Percentiles rank a stretch among this genome's conserved stretches.
These are phyloP conservation scores for Drosophila sproati DNA, from an alignment of 1,140 invertebrate genomes.

Conservation along the genomic window DNA sequence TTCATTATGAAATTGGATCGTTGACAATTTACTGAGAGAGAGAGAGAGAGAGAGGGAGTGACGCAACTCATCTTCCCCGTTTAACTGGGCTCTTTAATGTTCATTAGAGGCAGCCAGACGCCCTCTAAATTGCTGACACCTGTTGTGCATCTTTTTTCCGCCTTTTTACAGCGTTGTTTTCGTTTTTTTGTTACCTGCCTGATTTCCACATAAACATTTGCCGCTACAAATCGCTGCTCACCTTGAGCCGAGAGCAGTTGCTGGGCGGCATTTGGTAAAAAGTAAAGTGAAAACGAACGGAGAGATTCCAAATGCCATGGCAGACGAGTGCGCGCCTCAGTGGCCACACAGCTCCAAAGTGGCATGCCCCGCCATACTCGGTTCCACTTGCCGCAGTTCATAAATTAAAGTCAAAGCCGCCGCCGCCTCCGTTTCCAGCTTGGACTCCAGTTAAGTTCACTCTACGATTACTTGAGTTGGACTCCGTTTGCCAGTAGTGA, in stretches of 20 bases:
- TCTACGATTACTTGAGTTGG: slow-evolving; percentile 8
- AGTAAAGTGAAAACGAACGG: slow-evolving; percentile 62
- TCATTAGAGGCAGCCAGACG: slow-evolving; percentile 38
- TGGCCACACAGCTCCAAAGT: slow-evolving; percentile 37
- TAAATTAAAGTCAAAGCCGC: slow-evolving; percentile 71
- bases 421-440: slow-evolving; percentile 25
- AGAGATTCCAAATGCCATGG: slow-evolving; percentile 31
- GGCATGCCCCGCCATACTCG: neutral
- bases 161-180: slow-evolving; percentile 35
- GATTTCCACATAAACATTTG: slow-evolving; percentile 57
- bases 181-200: slow-evolving; percentile 22
- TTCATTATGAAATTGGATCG: slow-evolving; percentile 83
- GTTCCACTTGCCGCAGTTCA: slow-evolving; percentile 63
- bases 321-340: slow-evolving; percentile 33
- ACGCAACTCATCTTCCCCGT: neutral
- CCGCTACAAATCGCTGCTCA: slow-evolving; percentile 70
- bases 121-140: slow-evolving; percentile 62
- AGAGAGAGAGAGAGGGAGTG: neutral
- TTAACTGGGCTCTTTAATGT: slow-evolving; percentile 6
- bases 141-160: slow-evolving; percentile 57
- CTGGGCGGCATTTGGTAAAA: slow-evolving; percentile 29
- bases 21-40: slow-evolving; percentile 62
- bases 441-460: neutral
- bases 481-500: slow-evolving; percentile 59
- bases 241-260: slow-evolving; percentile 29